phyloP scores from a whole-genome alignment of 23 tunicate species.

The Ciona savignyi region DNA sequence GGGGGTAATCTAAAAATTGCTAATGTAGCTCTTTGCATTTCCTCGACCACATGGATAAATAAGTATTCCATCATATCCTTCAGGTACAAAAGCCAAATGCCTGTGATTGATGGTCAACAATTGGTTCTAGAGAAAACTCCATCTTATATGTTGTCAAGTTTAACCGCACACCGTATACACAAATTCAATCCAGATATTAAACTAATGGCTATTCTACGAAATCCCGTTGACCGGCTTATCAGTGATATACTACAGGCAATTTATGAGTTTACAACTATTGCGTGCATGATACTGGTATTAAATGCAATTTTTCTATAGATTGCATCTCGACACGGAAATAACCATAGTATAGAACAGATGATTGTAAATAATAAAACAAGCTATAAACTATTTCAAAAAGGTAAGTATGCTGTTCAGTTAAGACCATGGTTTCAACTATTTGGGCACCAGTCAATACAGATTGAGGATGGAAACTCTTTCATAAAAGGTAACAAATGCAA shows the following conservation, averaged over 20 bases:
- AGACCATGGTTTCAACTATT: too few relatives aligned
- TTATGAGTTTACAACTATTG: neutral
- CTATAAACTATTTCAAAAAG: neutral
- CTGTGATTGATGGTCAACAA: constrained; percentile 17
- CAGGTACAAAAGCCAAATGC: constrained; percentile 58
- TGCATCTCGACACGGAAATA: too few relatives aligned
- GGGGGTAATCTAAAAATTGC: too few relatives aligned
- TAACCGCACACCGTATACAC: constrained; percentile 28
- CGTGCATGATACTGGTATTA: too few relatives aligned
- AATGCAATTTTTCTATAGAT: too few relatives aligned
- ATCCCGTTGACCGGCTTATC: constrained; percentile 67
- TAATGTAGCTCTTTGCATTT: too few relatives aligned
- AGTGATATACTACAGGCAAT: constrained; percentile 53
- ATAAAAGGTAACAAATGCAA: too few relatives aligned
- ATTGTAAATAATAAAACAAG: constrained; percentile 5
- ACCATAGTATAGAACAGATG: neutral
- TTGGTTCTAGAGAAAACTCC: constrained; percentile 72
- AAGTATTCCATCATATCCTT: neutral
- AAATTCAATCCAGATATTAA: constrained; percentile 43
- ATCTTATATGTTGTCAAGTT: constrained; percentile 25
- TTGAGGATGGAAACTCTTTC: too few relatives aligned
- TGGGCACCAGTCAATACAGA: too few relatives aligned
- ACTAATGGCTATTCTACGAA: constrained; percentile 49
- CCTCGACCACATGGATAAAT: too few relatives aligned
- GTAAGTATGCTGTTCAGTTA: neutral